A percentile compares a stretch with the other conserved stretches of the same genome.
Conservation (phyloP, 2,113 vertebrate genomes). For the Oreochromis niloticus region DNA sequence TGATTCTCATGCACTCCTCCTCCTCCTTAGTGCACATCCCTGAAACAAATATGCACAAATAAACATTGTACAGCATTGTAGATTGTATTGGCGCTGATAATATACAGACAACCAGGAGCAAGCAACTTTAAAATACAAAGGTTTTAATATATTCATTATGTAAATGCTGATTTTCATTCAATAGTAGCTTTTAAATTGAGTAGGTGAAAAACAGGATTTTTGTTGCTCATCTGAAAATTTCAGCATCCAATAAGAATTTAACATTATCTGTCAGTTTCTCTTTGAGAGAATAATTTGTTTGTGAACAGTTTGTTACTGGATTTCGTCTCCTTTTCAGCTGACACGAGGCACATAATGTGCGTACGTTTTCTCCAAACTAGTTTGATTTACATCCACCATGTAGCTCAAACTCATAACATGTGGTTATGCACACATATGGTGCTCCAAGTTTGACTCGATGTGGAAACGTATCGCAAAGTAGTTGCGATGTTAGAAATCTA, state of each 20-base stretch:
- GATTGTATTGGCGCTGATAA: background rate
- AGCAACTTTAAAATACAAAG: background rate
- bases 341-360: background rate
- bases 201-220: background rate
- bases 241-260: background rate
- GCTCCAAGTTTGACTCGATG: constrained; percentile 18
- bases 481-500: constrained; percentile 6
- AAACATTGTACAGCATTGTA: background rate
- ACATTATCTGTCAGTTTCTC: background rate
- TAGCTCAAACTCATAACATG: background rate
- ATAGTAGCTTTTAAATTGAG: background rate
- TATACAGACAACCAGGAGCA: background rate
- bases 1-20: background rate
- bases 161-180: background rate
- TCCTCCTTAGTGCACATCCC: background rate
- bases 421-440: constrained; percentile 11
- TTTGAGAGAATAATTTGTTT: background rate
- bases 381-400: background rate
- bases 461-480: constrained; percentile 30
- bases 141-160: background rate
- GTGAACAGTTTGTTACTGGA: background rate
- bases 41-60: background rate
- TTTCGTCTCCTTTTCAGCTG: background rate
- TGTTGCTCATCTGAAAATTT: background rate
- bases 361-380: background rate